Evolutionary conservation across 2,113 vertebrate species (phyloP), one percentile per base, ranked within the genome.

Genomic region (Chelonoidis abingdonii): DNA sequence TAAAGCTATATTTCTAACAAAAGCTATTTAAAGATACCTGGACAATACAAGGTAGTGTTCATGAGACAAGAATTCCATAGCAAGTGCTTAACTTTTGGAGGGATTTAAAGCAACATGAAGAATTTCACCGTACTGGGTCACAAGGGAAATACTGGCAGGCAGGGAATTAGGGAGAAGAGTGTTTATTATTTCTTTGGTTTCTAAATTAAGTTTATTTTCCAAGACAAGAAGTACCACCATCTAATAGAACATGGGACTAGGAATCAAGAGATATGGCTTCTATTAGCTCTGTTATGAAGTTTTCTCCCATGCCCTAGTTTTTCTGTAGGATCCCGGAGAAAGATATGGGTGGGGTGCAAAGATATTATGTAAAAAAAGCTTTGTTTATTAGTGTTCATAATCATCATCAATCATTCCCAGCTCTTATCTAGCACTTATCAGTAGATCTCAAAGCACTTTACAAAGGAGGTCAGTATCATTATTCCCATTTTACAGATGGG

Each of bases 291-390:
- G 3, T 50, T 72, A 75, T 38, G 10, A 27, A 62, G 27, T 62
- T 62, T 47, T 50, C 81, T 87, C 89, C 78, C 9, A 6, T 41
- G 65, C 81, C 35, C 54, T 2, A 4, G 3, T 47, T 31, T 85
- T 80, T 65, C 57, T 0, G 0, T 27, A 69, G 78, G 90, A 44
- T 54, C 11, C 53, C 11, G 1, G 1, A 1, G 13, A 65, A 27
- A 31, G 59, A 65, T 65, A 14, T 29, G 3, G 14, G 31, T 29
- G 3, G 14, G 31, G 6, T 65, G 35, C 35, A n/a, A 69, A 17
- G 35, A 69, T n/a, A 69, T 8, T 29, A 62, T 31, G 57, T 69
- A 80, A 94, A 47, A 31, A 81, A 62, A 49, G 9, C 54, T 89
- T 19, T 41, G n/a, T 14, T 87, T 12, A 31, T n/a, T 49, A n/a